phyloP scores from a whole-genome alignment of 2,888 invertebrate genomes.

The Carpatolechia fugitivella region DNA sequence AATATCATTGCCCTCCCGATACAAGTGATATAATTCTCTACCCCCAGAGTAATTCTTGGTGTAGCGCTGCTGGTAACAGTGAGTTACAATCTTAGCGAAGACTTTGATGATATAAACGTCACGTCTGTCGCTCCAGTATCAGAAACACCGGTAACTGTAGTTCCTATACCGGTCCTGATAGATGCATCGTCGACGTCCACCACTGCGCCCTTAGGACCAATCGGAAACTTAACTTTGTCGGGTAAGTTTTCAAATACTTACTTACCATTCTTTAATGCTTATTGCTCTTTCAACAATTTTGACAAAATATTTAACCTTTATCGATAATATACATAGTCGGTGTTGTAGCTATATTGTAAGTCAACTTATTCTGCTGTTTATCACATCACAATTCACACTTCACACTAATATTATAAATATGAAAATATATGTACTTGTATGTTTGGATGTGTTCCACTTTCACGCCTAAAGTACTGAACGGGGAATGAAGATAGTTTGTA shows the following conservation, averaged over 20 bases:
- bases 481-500: no score
- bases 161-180: conserved; percentile 13
- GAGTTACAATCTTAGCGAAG: conserved; percentile 66
- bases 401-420: no score
- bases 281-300: neutral
- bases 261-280: neutral
- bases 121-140: conserved; percentile 9
- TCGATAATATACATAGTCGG: no score
- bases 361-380: no score
- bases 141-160: conserved; percentile 4
- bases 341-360: no score
- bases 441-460: no score
- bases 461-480: no score
- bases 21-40: no score
- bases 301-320: no score
- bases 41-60: conserved; percentile 67
- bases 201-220: conserved; percentile 11
- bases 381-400: no score
- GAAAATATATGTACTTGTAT: no score
- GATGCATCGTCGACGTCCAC: neutral
- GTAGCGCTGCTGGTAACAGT: conserved; percentile 74
- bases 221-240: conserved; percentile 22
- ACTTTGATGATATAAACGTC: conserved; percentile 34
- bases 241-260: neutral
- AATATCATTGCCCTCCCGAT: no score